A percentile compares a stretch with the other conserved stretches of the same genome.
These are phyloP conservation scores for Deroplatys truncata DNA, from an alignment of 2,888 invertebrate species.

Conservation along the genomic window DNA sequence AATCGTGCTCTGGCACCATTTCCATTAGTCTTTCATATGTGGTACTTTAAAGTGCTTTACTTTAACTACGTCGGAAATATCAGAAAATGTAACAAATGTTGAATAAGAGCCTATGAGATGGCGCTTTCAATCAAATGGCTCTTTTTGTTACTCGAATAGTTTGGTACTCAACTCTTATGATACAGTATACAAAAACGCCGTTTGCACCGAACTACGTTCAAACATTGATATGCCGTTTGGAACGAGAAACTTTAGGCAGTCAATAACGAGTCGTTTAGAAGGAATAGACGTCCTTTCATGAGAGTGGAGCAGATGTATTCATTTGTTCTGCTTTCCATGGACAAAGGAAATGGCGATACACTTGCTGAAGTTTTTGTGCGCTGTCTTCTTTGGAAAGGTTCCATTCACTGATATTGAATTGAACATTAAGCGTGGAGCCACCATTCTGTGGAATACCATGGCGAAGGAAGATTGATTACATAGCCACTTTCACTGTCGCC, in stretches of 20 bases:
- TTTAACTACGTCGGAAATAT: too few species aligned
- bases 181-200: too few species aligned
- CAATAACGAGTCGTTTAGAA: background rate
- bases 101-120: too few species aligned
- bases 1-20: too few species aligned
- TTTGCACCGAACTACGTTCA: background rate
- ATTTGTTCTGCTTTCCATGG: background rate
- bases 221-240: background rate
- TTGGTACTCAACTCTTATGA: too few species aligned
- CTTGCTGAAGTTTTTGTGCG: background rate
- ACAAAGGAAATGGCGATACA: background rate
- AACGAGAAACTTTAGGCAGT: background rate
- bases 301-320: background rate
- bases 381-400: background rate
- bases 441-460: background rate
- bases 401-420: background rate
- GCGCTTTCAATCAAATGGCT: too few species aligned
- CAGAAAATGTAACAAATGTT: too few species aligned
- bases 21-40: too few species aligned
- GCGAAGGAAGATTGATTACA: background rate
- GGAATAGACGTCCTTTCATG: background rate
- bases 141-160: too few species aligned
- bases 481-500: background rate
- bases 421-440: background rate
- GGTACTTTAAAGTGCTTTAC: too few species aligned